phyloP scores from a whole-genome alignment of 2,797 vertebrate species.

The Aldrovandia affinis region DNA sequence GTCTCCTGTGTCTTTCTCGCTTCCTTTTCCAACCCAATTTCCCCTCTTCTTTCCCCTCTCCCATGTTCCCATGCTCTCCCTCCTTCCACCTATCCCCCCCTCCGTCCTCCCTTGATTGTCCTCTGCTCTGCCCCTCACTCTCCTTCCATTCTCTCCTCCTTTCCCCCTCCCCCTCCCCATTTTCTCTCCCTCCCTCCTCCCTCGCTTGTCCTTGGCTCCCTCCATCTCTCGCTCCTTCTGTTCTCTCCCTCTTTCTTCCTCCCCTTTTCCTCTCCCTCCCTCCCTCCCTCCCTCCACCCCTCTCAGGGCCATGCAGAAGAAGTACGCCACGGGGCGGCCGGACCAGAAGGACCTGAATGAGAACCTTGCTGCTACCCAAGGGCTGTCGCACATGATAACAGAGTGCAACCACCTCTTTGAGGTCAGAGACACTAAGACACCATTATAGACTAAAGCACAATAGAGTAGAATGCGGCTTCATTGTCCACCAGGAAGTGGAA shows the following conservation, averaged over 20 bases:
- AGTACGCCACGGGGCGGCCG: constrained; percentile 92
- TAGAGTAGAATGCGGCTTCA: no score
- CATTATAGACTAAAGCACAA: no score
- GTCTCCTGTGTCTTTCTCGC: background rate
- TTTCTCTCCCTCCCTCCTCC: background rate
- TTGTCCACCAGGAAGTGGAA: no score
- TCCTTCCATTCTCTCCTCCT: background rate
- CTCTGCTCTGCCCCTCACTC: background rate
- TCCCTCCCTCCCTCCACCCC: background rate
- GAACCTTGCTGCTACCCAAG: constrained; percentile 95
- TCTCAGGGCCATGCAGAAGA: constrained; percentile 82
- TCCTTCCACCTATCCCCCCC: background rate
- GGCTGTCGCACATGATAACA: constrained; percentile 95
- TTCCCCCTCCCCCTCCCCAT: background rate
- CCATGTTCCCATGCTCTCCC: background rate
- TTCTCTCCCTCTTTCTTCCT: background rate
- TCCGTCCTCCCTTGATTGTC: no score
- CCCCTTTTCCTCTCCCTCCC: no score
- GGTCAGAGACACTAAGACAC: constrained; percentile 71
- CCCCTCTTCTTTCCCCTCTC: constrained; percentile 20
- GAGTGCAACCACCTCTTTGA: constrained; percentile 95
- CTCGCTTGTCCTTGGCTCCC: background rate
- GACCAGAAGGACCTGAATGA: constrained; percentile 98
- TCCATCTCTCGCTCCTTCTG: no score
- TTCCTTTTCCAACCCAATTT: background rate